These are phyloP conservation scores for Lampris incognitus DNA, from an alignment of 2,113 vertebrate genomes.

Conservation along the genomic window DNA sequence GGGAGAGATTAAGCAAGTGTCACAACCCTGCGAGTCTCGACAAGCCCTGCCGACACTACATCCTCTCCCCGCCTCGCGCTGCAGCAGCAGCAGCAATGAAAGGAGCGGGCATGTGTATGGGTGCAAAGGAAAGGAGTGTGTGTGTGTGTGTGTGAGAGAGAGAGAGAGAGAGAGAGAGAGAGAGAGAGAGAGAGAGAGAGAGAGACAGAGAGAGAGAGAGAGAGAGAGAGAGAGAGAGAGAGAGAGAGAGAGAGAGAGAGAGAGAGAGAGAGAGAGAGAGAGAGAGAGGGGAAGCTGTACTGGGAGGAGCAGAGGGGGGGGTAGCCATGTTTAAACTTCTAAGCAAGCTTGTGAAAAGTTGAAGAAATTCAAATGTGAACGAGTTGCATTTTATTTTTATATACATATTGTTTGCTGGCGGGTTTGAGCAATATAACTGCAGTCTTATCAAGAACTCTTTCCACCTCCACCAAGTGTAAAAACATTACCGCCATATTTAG, in stretches of 20 bases:
- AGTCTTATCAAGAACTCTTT: too few species aligned
- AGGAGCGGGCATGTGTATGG: background rate
- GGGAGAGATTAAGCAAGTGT: conserved; percentile 1
- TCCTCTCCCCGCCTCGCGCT: conserved; percentile 2
- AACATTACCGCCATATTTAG: too few species aligned
- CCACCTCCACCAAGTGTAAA: too few species aligned
- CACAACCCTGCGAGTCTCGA: background rate
- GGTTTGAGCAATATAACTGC: too few species aligned
- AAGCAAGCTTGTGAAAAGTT: too few species aligned
- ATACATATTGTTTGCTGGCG: too few species aligned
- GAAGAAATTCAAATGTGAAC: too few species aligned
- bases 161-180: background rate
- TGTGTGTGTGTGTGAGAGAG: background rate
- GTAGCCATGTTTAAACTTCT: conserved; percentile 39
- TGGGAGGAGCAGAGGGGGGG: conserved; percentile 39
- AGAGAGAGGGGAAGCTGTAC: conserved; percentile 67
- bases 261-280: conserved; percentile 54
- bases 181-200: conserved; percentile 17
- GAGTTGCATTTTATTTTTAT: too few species aligned
- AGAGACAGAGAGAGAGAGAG: conserved; percentile 55
- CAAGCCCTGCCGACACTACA: background rate
- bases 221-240: too few species aligned
- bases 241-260: conserved; percentile 40
- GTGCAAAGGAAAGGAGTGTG: background rate
- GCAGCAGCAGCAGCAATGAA: conserved; percentile 7